These are phyloP conservation scores for Eupithecia dodoneata DNA, from an alignment of 2,888 invertebrate species.

Conservation along the genomic window DNA sequence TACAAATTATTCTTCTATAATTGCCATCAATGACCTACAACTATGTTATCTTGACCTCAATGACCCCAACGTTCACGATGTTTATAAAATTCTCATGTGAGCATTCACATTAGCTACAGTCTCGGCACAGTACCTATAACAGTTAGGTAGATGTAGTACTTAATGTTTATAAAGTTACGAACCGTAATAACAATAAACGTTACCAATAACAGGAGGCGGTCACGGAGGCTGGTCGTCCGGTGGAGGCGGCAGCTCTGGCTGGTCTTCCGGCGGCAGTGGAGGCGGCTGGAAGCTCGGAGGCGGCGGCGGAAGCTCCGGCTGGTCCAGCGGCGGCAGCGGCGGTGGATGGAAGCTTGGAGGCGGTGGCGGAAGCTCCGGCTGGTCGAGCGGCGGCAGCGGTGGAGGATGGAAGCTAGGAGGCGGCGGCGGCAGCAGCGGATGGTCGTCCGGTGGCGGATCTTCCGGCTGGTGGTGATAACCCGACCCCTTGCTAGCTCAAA, in stretches of 20 bases:
- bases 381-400: constrained; percentile 48
- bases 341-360: constrained; percentile 54
- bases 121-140: background rate
- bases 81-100: constrained; percentile 3
- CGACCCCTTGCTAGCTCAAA: constrained; percentile 53
- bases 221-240: constrained; percentile 54
- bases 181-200: background rate
- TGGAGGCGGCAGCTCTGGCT: constrained; percentile 48
- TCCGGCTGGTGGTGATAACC: constrained; percentile 73
- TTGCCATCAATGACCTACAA: constrained; percentile 6
- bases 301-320: constrained; percentile 47
- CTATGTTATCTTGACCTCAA: constrained; percentile 22
- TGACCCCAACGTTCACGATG: constrained; percentile 4
- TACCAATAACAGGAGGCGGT: constrained; percentile 44
- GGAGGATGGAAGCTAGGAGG: constrained; percentile 41
- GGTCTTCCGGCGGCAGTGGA: constrained; percentile 46
- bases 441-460: constrained; percentile 49
- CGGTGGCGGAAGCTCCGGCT: constrained; percentile 43
- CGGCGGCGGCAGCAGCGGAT: constrained; percentile 43
- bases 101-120: constrained; percentile 2
- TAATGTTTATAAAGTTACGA: background rate
- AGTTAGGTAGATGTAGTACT: background rate
- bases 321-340: constrained; percentile 42
- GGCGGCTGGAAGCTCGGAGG: constrained; percentile 60
- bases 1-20: constrained; percentile 19